These are phyloP conservation scores for Watsonalla cultraria DNA, from an alignment of 2,888 invertebrate genomes.

Conservation along the genomic window DNA sequence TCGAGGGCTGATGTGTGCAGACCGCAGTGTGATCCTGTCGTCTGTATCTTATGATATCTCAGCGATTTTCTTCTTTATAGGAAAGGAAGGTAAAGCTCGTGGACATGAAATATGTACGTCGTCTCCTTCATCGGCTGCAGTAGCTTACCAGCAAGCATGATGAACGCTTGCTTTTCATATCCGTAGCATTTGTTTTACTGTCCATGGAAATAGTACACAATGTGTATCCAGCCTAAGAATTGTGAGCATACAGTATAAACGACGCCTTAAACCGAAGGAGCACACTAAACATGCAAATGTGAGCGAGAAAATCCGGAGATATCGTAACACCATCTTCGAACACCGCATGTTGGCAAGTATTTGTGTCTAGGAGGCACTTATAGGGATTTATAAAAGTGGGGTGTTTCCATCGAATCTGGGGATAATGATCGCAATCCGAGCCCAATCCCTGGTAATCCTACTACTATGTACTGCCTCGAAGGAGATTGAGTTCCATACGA, in stretches of 20 bases:
- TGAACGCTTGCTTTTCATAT: too few relatives aligned
- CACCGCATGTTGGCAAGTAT: constrained; percentile 42
- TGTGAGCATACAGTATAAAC: background rate
- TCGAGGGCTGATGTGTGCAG: too few relatives aligned
- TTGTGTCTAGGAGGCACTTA: constrained; percentile 44
- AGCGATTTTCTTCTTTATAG: too few relatives aligned
- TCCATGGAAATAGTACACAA: background rate
- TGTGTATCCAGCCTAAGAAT: background rate
- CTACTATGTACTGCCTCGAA: constrained; percentile 26
- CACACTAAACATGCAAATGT: constrained; percentile 45
- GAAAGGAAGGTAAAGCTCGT: too few relatives aligned
- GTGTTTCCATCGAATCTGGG: constrained; percentile 46
- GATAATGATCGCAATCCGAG: constrained; percentile 58
- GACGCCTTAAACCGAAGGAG: constrained; percentile 21
- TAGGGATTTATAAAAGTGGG: constrained; percentile 49
- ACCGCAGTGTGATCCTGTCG: too few relatives aligned
- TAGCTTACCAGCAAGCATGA: too few relatives aligned
- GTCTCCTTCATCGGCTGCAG: too few relatives aligned
- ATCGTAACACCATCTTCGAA: constrained; percentile 34
- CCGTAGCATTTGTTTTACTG: too few relatives aligned
- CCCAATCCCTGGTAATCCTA: constrained; percentile 38
- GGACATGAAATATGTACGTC: too few relatives aligned
- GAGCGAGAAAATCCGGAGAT: constrained; percentile 28
- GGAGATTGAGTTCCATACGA: constrained; percentile 10
- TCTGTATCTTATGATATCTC: too few relatives aligned